Evolutionary conservation across 2,888 invertebrate species (phyloP).

Genomic region (Scelioninae gen. 1): DNA sequence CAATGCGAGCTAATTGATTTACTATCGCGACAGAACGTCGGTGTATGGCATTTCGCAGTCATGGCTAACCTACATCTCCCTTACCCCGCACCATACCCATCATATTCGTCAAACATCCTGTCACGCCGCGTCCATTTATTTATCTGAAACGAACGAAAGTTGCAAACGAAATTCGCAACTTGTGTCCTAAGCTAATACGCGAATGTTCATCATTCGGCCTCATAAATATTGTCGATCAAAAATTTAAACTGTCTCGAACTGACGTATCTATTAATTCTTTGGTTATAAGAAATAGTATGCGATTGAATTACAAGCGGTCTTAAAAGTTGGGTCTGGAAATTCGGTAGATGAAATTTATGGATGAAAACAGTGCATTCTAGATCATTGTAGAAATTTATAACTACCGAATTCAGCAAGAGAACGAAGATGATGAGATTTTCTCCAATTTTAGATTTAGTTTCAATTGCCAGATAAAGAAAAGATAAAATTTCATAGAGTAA

Average conservation of each 20-base stretch:
- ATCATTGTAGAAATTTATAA: too few relatives aligned
- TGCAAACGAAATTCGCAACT: conserved; percentile 52
- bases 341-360: too few relatives aligned
- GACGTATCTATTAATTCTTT: conserved; percentile 43
- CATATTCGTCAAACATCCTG: conserved; percentile 67
- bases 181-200: conserved; percentile 72
- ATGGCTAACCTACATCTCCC: conserved; percentile 70
- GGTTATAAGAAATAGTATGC: conserved; percentile 31
- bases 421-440: too few relatives aligned
- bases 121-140: conserved; percentile 57
- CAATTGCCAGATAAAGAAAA: too few relatives aligned
- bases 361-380: too few relatives aligned
- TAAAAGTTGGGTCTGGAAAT: conserved; percentile 27
- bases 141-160: conserved; percentile 57
- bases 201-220: conserved; percentile 74
- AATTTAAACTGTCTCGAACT: conserved; percentile 34
- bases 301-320: conserved; percentile 36
- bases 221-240: conserved; percentile 68
- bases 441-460: too few relatives aligned
- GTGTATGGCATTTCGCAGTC: conserved; percentile 74
- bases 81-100: conserved; percentile 36
- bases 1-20: conserved; percentile 84
- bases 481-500: too few relatives aligned
- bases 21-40: conserved; percentile 78
- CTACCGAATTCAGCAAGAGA: too few relatives aligned